Evolutionary conservation across 1,140 invertebrate species (phyloP).

Genomic region (Conopomorpha cramerella): DNA sequence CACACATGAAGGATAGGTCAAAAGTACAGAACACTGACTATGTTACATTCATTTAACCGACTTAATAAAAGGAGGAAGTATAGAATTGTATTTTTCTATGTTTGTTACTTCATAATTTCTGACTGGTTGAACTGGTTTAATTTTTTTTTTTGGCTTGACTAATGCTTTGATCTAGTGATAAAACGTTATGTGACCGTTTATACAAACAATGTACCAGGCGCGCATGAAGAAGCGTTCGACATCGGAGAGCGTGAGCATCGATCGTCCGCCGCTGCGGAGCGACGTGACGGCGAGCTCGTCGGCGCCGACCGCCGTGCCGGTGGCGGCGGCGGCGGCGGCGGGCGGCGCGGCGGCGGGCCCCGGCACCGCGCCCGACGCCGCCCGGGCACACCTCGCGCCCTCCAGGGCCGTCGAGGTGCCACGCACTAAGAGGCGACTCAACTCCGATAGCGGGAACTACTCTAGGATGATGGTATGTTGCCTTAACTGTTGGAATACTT

Average conservation of each 20-base stretch:
- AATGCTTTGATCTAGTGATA: too few relatives aligned
- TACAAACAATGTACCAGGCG: too few relatives aligned
- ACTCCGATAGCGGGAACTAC: constrained; percentile 14
- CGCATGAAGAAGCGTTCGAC: constrained; percentile 18
- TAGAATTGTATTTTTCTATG: too few relatives aligned
- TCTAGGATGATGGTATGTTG: constrained; percentile 34
- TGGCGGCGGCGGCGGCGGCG: constrained; percentile 12
- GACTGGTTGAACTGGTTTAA: too few relatives aligned
- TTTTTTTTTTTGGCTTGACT: too few relatives aligned
- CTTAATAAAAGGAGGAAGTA: too few relatives aligned
- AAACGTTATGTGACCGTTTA: too few relatives aligned
- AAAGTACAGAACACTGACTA: too few relatives aligned
- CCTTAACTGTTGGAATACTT: too few relatives aligned
- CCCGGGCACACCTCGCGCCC: not conserved
- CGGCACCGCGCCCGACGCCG: not conserved
- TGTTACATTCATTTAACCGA: too few relatives aligned
- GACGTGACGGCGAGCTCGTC: constrained; percentile 8
- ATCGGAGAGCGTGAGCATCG: constrained; percentile 10
- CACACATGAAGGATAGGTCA: too few relatives aligned
- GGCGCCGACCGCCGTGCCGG: too few relatives aligned
- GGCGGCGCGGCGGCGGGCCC: constrained; percentile 7
- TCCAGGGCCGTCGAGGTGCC: constrained; percentile 37
- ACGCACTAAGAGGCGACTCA: constrained; percentile 12
- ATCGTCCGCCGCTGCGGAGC: constrained; percentile 14
- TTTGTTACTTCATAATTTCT: constrained; percentile 1